These are phyloP conservation scores for Heterodera schachtii DNA, from an alignment of 1,140 invertebrate species.

Conservation along the genomic window DNA sequence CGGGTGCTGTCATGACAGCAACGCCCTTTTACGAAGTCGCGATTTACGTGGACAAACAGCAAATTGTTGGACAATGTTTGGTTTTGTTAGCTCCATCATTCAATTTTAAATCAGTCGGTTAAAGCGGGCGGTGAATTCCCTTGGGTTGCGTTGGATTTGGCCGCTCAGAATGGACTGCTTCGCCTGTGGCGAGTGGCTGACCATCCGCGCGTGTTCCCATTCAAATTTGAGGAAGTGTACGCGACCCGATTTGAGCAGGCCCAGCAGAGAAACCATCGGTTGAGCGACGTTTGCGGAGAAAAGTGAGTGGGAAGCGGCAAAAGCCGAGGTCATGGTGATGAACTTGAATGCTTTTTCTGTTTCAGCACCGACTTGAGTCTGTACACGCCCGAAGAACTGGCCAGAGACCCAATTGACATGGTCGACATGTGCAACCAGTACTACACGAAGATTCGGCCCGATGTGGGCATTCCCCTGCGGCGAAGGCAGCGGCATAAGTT, in stretches of 20 bases:
- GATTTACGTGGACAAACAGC: slow-evolving; percentile 54
- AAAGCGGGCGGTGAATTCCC: slow-evolving; percentile 56
- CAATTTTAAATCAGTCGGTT: background rate
- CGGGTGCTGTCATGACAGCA: slow-evolving; percentile 46
- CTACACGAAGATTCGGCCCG: slow-evolving; percentile 43
- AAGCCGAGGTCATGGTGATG: background rate
- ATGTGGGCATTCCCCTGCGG: slow-evolving; percentile 51
- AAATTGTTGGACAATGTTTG: slow-evolving; percentile 50
- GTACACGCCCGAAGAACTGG: slow-evolving; percentile 41
- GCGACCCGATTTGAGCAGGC: slow-evolving; percentile 16
- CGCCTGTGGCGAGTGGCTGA: slow-evolving; percentile 50
- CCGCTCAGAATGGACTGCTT: slow-evolving; percentile 55
- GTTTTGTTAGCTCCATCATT: background rate
- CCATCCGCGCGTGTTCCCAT: slow-evolving; percentile 36
- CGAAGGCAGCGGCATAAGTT: slow-evolving; percentile 54
- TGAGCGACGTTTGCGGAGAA: slow-evolving; percentile 42
- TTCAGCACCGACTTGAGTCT: slow-evolving; percentile 53
- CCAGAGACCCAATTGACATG: slow-evolving; percentile 52
- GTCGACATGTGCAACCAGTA: slow-evolving; percentile 53
- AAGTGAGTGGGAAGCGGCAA: slow-evolving; percentile 20
- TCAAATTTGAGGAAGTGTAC: slow-evolving; percentile 36
- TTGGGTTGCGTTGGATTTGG: slow-evolving; percentile 59
- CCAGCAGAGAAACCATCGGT: slow-evolving; percentile 40
- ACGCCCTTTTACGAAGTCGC: slow-evolving; percentile 60
- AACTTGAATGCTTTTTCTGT: slow-evolving; percentile 30